phyloP scores from a whole-genome alignment of 2,113 vertebrate genomes.

The Crotophaga sulcirostris region DNA sequence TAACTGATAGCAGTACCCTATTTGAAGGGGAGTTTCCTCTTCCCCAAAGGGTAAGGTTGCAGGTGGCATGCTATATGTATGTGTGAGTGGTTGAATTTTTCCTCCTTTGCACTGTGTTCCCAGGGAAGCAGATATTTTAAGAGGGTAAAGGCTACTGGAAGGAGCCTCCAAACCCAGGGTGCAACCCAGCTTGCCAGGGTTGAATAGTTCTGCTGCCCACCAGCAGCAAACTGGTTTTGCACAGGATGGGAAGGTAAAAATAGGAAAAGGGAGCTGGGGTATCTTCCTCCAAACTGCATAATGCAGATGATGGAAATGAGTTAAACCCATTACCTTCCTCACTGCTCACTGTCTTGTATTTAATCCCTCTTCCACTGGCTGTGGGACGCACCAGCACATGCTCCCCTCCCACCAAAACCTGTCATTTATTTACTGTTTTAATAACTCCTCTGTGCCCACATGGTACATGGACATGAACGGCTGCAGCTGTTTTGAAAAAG shows the following conservation, averaged over 20 bases:
- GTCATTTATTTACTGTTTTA: neutral
- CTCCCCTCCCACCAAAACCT: neutral
- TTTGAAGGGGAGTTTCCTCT: neutral
- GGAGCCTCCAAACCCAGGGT: neutral
- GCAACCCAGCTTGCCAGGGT: neutral
- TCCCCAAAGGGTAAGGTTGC: neutral
- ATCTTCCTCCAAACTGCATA: fast-evolving
- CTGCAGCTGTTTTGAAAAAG: neutral
- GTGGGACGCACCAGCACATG: fast-evolving
- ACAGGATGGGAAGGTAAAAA: neutral
- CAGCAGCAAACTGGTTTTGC: neutral
- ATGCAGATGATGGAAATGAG: fast-evolving
- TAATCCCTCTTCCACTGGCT: neutral
- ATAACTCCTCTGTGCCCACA: neutral
- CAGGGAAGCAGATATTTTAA: neutral
- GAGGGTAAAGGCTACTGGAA: neutral
- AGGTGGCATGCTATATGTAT: fast-evolving
- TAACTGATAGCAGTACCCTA: neutral
- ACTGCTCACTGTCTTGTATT: neutral
- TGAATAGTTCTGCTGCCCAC: neutral
- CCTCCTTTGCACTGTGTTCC: neutral
- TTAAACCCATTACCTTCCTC: neutral
- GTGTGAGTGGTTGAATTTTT: too few relatives aligned
- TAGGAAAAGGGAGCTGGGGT: neutral
- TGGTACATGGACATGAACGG: fast-evolving